phyloP scores from a whole-genome alignment of 2,797 vertebrate species.

The Enteromius treurensis region DNA sequence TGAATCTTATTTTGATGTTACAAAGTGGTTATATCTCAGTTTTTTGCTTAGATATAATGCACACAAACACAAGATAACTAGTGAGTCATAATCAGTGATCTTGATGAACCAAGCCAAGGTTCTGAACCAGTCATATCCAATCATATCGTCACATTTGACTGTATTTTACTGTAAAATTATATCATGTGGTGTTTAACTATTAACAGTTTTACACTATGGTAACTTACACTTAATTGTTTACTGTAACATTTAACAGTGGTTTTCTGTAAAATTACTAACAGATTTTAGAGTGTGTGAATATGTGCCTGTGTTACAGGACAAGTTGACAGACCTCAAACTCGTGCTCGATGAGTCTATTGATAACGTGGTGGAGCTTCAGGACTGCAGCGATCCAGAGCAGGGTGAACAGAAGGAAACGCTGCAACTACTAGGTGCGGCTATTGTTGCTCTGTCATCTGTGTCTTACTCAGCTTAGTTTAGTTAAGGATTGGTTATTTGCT shows the following conservation, averaged over 20 bases:
- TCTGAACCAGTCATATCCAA: no score
- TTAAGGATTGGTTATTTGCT: neutral
- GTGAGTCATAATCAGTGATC: no score
- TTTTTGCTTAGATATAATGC: no score
- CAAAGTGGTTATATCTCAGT: neutral
- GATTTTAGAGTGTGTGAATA: neutral
- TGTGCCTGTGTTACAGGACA: constrained; percentile 74
- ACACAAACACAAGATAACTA: no score
- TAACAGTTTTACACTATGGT: neutral
- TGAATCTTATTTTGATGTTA: no score
- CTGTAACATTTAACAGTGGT: neutral
- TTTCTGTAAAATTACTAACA: neutral
- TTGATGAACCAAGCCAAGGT: neutral
- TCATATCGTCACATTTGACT: neutral
- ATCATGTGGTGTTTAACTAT: neutral
- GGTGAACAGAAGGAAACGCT: constrained; percentile 79
- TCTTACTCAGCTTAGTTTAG: neutral
- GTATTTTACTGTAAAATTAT: neutral
- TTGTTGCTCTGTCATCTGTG: neutral
- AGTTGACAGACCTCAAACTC: constrained; percentile 89
- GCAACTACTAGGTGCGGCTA: constrained; percentile 81
- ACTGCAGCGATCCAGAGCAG: constrained; percentile 75
- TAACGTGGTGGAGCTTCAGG: constrained; percentile 82
- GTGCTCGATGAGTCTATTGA: constrained; percentile 89
- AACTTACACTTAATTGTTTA: neutral